Evolutionary conservation across 2,797 vertebrate species (phyloP).

Genomic region (Gymnoscopelus braueri): DNA sequence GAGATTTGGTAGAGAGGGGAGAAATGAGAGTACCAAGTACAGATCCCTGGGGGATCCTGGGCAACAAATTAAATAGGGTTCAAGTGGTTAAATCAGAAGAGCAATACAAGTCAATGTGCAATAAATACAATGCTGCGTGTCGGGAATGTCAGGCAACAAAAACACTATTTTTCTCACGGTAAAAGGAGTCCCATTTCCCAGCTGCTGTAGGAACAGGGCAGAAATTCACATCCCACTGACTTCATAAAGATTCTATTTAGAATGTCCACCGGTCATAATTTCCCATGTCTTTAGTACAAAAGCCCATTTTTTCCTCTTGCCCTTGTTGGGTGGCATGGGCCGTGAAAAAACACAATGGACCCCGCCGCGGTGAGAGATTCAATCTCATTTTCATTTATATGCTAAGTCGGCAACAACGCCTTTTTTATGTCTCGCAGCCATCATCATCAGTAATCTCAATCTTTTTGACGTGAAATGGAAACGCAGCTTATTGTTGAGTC

Average conservation of each 20-base stretch:
- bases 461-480: slow-evolving; percentile 64
- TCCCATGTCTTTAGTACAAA: slow-evolving; percentile 32
- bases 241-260: slow-evolving; percentile 23
- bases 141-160: neutral
- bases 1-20: no score
- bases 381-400: slow-evolving; percentile 76
- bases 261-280: slow-evolving; percentile 16
- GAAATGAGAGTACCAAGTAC: no score
- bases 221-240: slow-evolving; percentile 4
- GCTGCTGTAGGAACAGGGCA: neutral
- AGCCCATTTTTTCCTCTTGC: slow-evolving; percentile 21
- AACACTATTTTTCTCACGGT: neutral
- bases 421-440: slow-evolving; percentile 51
- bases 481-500: slow-evolving; percentile 33
- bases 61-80: no score
- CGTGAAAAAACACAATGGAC: slow-evolving; percentile 47
- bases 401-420: slow-evolving; percentile 64
- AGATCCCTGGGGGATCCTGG: no score
- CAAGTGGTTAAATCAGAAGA: neutral
- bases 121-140: slow-evolving; percentile 8
- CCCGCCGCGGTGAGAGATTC: slow-evolving; percentile 56
- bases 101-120: slow-evolving; percentile 24
- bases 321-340: slow-evolving; percentile 34
- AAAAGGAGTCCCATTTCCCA: neutral
- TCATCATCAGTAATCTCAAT: slow-evolving; percentile 66